Percentiles rank a stretch among this genome's conserved stretches.
phyloP scores from a whole-genome alignment of 2,888 invertebrate species.

The Dexiosoma caninum region DNA sequence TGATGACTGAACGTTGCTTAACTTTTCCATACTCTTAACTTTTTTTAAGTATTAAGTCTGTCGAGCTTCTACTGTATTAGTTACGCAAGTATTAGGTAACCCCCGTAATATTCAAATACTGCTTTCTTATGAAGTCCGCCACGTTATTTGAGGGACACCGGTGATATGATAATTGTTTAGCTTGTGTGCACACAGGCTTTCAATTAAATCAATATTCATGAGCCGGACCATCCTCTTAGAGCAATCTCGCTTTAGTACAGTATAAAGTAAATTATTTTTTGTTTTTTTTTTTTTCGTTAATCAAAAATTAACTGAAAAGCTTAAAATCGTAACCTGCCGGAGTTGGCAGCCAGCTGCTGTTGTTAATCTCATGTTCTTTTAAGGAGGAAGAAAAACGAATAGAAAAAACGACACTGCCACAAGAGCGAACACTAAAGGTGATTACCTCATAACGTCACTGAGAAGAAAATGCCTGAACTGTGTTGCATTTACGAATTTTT shows the following conservation, averaged over 20 bases:
- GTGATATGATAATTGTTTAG: conserved; percentile 9
- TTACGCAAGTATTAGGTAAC: too few relatives aligned
- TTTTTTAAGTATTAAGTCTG: too few relatives aligned
- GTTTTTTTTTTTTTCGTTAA: not conserved
- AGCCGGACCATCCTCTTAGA: conserved; percentile 66
- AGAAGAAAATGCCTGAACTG: conserved; percentile 11
- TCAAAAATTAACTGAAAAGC: conserved; percentile 13
- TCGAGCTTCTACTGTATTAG: too few relatives aligned
- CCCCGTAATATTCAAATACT: too few relatives aligned
- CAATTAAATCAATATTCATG: conserved; percentile 76
- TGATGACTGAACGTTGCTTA: too few relatives aligned
- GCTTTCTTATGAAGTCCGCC: too few relatives aligned
- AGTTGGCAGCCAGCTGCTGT: conserved; percentile 52
- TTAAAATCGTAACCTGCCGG: conserved; percentile 21
- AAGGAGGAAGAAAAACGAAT: conserved; percentile 15
- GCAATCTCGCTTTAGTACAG: conserved; percentile 61
- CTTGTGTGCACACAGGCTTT: conserved; percentile 69
- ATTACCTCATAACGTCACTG: conserved; percentile 46
- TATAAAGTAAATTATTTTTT: conserved; percentile 14
- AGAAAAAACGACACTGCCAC: not conserved
- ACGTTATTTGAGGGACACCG: not conserved
- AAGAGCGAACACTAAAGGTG: conserved; percentile 21
- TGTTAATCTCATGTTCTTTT: conserved; percentile 67
- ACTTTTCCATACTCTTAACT: too few relatives aligned
- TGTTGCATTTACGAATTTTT: conserved; percentile 44